A percentile compares a stretch with the other conserved stretches of the same genome.
These are phyloP conservation scores for Ovis aries DNA, from an alignment of 2,113 vertebrate species.

Conservation along the genomic window DNA sequence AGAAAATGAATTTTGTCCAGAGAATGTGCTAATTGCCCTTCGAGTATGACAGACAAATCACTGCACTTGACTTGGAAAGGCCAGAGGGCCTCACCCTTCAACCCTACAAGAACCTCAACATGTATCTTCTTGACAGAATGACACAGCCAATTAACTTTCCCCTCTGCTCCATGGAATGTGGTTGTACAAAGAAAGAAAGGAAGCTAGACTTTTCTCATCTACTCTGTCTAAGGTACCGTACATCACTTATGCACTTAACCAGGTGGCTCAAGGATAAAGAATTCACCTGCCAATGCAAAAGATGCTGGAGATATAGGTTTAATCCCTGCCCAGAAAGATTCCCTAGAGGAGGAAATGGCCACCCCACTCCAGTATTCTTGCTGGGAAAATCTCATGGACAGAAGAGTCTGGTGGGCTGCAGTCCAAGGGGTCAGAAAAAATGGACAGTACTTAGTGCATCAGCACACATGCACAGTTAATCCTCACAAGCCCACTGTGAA, in stretches of 20 bases:
- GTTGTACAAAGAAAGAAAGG: not conserved
- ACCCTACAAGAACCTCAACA: not conserved
- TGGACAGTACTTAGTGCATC: not conserved
- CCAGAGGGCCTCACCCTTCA: not conserved
- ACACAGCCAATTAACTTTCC: constrained; percentile 4
- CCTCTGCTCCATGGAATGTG: not conserved
- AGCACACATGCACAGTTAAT: not conserved
- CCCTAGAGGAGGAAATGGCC: not conserved
- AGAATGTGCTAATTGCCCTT: not conserved
- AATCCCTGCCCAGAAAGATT: not conserved
- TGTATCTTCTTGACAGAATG: constrained; percentile 2
- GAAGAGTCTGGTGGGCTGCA: not conserved
- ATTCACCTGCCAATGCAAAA: not conserved
- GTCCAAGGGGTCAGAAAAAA: not conserved
- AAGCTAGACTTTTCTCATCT: not conserved
- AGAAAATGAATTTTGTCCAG: not conserved
- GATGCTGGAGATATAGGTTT: not conserved
- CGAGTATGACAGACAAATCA: not conserved
- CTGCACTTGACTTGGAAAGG: not conserved
- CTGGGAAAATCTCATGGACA: not conserved
- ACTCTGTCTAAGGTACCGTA: not conserved
- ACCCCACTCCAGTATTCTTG: not conserved
- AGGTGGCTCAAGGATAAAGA: not conserved
- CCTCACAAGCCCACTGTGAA: not conserved
- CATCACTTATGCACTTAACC: not conserved